These are phyloP conservation scores for Synanthedon myopaeformis DNA, from an alignment of 2,888 invertebrate genomes.

Conservation along the genomic window DNA sequence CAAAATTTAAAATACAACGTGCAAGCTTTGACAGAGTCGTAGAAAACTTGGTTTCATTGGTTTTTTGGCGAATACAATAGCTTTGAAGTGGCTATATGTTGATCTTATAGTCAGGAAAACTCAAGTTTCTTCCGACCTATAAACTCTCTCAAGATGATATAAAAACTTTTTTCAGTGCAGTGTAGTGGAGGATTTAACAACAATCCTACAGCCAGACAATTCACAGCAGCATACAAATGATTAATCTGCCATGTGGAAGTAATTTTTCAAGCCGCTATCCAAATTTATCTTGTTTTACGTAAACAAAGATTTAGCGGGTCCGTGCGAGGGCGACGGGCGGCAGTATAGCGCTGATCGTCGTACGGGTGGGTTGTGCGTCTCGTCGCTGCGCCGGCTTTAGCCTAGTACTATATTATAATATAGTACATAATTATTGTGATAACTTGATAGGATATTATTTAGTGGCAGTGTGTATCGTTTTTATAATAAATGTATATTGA, in stretches of 20 bases:
- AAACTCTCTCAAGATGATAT: constrained; percentile 4
- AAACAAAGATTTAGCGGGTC: too few species aligned
- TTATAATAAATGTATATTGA: too few species aligned
- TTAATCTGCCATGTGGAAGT: neutral
- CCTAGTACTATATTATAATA: too few species aligned
- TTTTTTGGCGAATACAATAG: constrained; percentile 1
- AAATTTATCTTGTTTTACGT: too few species aligned
- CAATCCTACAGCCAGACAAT: neutral
- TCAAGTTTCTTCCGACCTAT: constrained; percentile 6
- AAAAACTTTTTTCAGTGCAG: constrained; percentile 3
- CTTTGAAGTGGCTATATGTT: constrained; percentile 4
- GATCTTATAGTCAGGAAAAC: constrained; percentile 3
- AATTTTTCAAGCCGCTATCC: too few species aligned
- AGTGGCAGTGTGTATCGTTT: too few species aligned
- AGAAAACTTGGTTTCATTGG: constrained; percentile 4
- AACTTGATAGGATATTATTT: too few species aligned
- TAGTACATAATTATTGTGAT: too few species aligned
- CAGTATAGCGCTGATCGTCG: too few species aligned
- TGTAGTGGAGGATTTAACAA: constrained; percentile 1
- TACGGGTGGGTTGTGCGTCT: too few species aligned
- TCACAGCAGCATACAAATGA: neutral
- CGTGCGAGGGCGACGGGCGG: too few species aligned
- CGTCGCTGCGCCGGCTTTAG: too few species aligned
- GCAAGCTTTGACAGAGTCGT: neutral
- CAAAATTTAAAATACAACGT: neutral